Evolutionary conservation across 2,888 invertebrate species (phyloP), one percentile per base, ranked within the genome.

Genomic region (Amphipoea oculea): DNA sequence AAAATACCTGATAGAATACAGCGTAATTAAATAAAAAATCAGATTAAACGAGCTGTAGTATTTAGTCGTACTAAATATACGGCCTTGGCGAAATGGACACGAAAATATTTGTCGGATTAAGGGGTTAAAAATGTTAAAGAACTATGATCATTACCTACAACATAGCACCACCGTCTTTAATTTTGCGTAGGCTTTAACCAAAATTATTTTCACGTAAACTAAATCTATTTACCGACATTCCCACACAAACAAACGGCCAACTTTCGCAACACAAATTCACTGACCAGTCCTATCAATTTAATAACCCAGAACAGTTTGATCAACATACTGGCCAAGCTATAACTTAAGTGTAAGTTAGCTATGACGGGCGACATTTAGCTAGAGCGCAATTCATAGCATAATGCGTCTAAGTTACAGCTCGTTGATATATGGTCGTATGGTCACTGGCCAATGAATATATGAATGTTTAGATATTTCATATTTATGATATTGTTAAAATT

Each of bases 401-500:
- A 84, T 87, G 77, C 78, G 76, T 76, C 73, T n/a, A 88, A 63
- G 68, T 83, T 67, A 78, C 70, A 82, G 81, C 76, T 57, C 36
- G 66, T 82, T 88, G 82, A 89, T 82, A 81, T 88, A 89, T 82
- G 20, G 70, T 20, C 75, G 70, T 87, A 70, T 82, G 69, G 68
- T 48, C 20, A 23, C 62, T 60, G 57, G 14, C 71, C 84, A 83
- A 83, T 89, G 89, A 89, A 89, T 89, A 86, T 80, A 88, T 89
- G 77, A 89, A 88, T 87, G 86, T 86, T 87, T 81, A 67, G 72
- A 60, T 72, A 82, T 73, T 83, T 70, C 73, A 79, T 86, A 86
- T 86, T 86, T 86, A 86, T 85, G 70, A 73, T 85, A 68, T 82
- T 71, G 65, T 42, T 70, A 29, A 40, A 48, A 51, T 73, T n/a